These are phyloP conservation scores for Etia nguti DNA, from an alignment of 2,113 vertebrate species.

Conservation along the genomic window DNA sequence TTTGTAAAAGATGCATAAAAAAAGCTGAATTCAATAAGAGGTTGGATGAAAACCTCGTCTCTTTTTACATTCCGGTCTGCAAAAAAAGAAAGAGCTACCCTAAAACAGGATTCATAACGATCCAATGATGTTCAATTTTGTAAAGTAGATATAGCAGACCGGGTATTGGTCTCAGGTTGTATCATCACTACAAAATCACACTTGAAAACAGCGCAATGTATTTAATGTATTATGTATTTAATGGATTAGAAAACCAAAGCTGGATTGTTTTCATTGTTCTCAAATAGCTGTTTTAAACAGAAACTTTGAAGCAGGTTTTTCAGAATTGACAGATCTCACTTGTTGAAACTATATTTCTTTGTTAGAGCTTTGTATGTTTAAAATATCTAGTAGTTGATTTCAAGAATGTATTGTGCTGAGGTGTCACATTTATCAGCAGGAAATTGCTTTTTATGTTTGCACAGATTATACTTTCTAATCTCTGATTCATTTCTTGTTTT, in stretches of 20 bases:
- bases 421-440: neutral
- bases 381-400: neutral
- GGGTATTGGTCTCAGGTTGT: neutral
- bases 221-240: neutral
- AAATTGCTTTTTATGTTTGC: neutral
- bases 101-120: neutral
- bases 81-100: neutral
- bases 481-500: neutral
- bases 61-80: neutral
- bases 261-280: neutral
- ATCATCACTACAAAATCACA: conserved; percentile 27
- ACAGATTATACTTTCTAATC: neutral
- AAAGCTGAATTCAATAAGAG: neutral
- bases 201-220: neutral
- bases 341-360: neutral
- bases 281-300: neutral
- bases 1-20: neutral
- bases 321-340: neutral
- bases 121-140: neutral
- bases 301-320: neutral
- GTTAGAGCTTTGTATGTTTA: neutral
- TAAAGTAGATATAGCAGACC: neutral
- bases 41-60: accelerated
- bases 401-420: neutral
- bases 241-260: neutral